Base-by-base conservation (phyloP, 2,888 invertebrate genomes). In the Drosophila silvestris region DNA sequence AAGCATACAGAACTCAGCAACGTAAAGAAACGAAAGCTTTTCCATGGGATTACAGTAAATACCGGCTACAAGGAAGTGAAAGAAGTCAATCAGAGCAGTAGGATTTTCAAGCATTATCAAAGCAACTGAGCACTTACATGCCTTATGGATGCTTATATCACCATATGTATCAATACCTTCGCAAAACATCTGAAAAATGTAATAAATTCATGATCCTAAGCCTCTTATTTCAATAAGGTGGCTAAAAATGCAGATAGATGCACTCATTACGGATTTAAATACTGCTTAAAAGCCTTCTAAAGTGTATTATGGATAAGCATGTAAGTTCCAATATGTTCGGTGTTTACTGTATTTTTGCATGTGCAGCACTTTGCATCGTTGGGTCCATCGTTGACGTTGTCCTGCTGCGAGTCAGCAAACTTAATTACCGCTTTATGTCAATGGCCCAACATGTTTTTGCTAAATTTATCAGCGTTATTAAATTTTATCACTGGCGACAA, bases 351-450 rank as follows among this genome's bases (percentile, higher is more conserved):
- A 68, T 1, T 12, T 30, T n/a, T 47, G 62, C 39, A 35, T 52
- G 28, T 30, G 37, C 61, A 30, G 47, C 75, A 75, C 53, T 47
- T 51, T 60, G 73, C 68, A 41, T 61, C n/a, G 59, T 26, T 35
- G 60, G 52, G 35, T 32, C 47, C 50, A 26, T 44, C 53, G 64
- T 59, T 69, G 75, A 58, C 57, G 70, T 64, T 59, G 71, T 70
- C 80, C 80, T 73, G 81, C 80, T 80, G 80, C 81, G 78, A 78
- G 76, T 79, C 79, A 79, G 89, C 89, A 91, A 90, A 88, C 91
- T 92, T 92, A 91, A 92, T 92, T 91, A 91, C 91, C 91, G 90
- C 91, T 92, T 92, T 91, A 91, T 92, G 92, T 90, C 92, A 92
- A 88, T 90, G 92, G 86, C 85, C 91, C 92, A 91, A 88, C 92